phyloP scores from a whole-genome alignment of 2,888 invertebrate genomes.

The Drosophila algonquin region DNA sequence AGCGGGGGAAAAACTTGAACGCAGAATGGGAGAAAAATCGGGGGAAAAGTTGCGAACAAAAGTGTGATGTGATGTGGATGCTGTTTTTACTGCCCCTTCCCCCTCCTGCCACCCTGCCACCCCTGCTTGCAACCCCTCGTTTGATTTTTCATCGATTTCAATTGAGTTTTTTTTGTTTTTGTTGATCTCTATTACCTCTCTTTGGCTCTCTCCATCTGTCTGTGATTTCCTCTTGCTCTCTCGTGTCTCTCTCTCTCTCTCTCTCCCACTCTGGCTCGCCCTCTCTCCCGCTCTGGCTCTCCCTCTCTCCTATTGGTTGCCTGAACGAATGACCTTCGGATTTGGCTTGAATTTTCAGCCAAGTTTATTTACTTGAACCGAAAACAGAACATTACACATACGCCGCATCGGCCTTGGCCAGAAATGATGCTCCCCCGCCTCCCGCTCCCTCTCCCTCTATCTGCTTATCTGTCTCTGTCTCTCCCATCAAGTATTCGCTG shows the following conservation, averaged over 20 bases:
- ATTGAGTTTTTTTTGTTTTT: conserved; percentile 36
- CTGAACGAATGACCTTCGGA: conserved; percentile 52
- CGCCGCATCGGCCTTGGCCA: conserved; percentile 47
- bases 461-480: neutral
- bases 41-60: conserved; percentile 9
- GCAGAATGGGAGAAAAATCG: conserved; percentile 7
- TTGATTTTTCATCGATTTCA: conserved; percentile 53
- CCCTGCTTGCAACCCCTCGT: conserved; percentile 4
- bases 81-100: too few species aligned
- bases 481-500: conserved; percentile 40
- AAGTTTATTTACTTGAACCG: conserved; percentile 75
- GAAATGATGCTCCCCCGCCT: neutral
- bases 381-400: conserved; percentile 54
- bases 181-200: neutral
- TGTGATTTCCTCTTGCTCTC: neutral
- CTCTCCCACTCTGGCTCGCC: neutral
- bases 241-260: neutral
- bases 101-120: neutral
- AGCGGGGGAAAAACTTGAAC: neutral
- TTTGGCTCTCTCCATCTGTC: conserved; percentile 3
- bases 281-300: neutral
- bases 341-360: conserved; percentile 49
- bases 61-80: conserved; percentile 13
- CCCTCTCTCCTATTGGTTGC: conserved; percentile 3
- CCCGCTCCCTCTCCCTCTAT: neutral